Evolutionary conservation across 37 sponge, comb jelly and placozoan genomes (phyloP).

Genomic region (Bolinopsis microptera): DNA sequence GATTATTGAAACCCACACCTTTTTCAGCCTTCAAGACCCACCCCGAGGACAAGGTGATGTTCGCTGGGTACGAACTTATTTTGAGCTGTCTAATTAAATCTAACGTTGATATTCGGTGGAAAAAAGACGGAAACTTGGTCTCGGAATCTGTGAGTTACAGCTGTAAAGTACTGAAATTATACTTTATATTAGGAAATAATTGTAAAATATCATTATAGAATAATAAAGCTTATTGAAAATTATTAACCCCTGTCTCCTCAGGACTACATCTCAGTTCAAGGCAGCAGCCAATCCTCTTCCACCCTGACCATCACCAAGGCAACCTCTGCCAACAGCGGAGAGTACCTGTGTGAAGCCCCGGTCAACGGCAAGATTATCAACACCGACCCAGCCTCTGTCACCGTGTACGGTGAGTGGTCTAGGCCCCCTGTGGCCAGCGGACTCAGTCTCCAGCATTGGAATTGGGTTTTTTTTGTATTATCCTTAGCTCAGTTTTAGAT

Average conservation of each 20-base stretch:
- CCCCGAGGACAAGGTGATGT: background rate
- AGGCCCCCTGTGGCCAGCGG: no score
- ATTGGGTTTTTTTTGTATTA: no score
- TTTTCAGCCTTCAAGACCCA: constrained; percentile 2
- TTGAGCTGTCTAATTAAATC: background rate
- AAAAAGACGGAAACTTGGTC: background rate
- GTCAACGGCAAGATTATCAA: constrained; percentile 12
- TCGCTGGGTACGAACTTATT: background rate
- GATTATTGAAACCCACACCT: no score
- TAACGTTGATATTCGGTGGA: background rate
- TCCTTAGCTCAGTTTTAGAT: no score
- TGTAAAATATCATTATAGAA: no score
- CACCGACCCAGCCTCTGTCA: background rate
- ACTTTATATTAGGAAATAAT: no score
- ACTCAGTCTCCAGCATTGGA: no score
- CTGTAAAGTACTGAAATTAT: no score
- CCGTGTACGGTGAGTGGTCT: background rate
- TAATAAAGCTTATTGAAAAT: background rate
- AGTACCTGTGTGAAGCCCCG: background rate
- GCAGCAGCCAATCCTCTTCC: background rate
- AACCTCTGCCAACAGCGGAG: background rate
- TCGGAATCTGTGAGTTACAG: background rate
- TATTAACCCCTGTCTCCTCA: constrained; percentile 1
- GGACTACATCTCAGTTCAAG: background rate
- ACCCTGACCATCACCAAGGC: background rate